These are phyloP conservation scores for Drosophila histrio DNA, from an alignment of 2,888 invertebrate species.

Conservation along the genomic window DNA sequence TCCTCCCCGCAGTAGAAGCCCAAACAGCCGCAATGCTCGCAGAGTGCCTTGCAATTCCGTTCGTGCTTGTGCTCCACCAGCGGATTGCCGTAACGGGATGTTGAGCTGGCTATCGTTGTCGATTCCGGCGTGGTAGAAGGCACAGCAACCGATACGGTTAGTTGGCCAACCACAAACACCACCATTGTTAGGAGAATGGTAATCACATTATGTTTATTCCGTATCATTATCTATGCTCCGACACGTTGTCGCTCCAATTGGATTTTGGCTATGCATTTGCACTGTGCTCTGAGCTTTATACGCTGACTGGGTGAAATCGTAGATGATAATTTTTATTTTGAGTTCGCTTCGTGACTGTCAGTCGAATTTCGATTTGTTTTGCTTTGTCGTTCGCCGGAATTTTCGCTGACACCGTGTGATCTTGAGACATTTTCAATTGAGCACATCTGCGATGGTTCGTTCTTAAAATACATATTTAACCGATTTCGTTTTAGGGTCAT, in stretches of 20 bases:
- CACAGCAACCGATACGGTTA: slow-evolving; percentile 11
- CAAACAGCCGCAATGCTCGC: slow-evolving; percentile 82
- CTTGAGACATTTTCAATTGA: slow-evolving; percentile 73
- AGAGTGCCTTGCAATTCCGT: slow-evolving; percentile 81
- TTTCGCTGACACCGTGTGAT: slow-evolving; percentile 68
- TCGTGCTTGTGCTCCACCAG: slow-evolving; percentile 75
- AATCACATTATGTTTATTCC: slow-evolving; percentile 23
- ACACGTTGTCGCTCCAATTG: slow-evolving; percentile 27
- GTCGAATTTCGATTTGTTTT: slow-evolving; percentile 66
- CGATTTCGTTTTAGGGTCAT: slow-evolving; percentile 43
- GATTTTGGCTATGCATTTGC: slow-evolving; percentile 43
- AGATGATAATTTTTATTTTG: slow-evolving; percentile 45
- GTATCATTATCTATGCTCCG: slow-evolving; percentile 45
- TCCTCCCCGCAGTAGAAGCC: slow-evolving; percentile 84
- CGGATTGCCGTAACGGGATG: slow-evolving; percentile 48
- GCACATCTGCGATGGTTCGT: slow-evolving; percentile 44
- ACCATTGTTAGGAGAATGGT: slow-evolving; percentile 23
- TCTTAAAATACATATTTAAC: slow-evolving; percentile 22
- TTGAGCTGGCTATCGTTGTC: slow-evolving; percentile 2
- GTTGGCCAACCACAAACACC: slow-evolving; percentile 36
- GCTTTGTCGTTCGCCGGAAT: slow-evolving; percentile 64
- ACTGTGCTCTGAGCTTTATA: slow-evolving; percentile 53
- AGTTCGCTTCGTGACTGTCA: slow-evolving; percentile 67
- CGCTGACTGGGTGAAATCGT: slow-evolving; percentile 72
- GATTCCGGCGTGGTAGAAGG: slow-evolving; percentile 9